Conservation (phyloP, 2,113 vertebrate species). For the Strigops habroptila region DNA sequence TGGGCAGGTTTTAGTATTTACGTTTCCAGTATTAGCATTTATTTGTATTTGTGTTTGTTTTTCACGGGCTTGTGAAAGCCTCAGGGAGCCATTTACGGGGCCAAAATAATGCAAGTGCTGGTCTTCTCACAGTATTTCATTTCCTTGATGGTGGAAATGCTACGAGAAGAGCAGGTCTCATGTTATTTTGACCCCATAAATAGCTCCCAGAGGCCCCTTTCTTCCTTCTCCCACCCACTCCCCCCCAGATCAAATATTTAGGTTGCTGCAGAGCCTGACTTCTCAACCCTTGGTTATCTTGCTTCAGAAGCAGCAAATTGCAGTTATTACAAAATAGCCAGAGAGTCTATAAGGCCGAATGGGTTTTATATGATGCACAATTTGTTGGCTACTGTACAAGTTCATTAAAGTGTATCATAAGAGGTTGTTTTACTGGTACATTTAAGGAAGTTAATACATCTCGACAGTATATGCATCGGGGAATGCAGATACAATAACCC, state of each 20-base stretch:
- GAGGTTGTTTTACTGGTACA: constrained; percentile 68
- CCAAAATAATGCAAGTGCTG: constrained; percentile 66
- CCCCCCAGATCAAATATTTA: constrained; percentile 66
- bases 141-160: constrained; percentile 65
- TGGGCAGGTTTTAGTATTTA: constrained; percentile 62
- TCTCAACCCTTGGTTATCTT: constrained; percentile 64
- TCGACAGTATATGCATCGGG: constrained; percentile 60
- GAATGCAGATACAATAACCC: constrained; percentile 65
- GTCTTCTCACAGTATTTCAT: constrained; percentile 71
- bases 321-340: constrained; percentile 66
- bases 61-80: constrained; percentile 66
- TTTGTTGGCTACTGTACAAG: constrained; percentile 68
- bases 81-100: constrained; percentile 61
- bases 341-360: constrained; percentile 61
- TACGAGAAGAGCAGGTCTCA: constrained; percentile 62
- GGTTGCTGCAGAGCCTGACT: constrained; percentile 62
- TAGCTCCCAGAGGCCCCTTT: constrained; percentile 63
- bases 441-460: constrained; percentile 70
- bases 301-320: constrained; percentile 68
- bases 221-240: constrained; percentile 63
- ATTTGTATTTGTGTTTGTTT: constrained; percentile 71
- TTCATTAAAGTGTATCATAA: constrained; percentile 68
- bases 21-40: constrained; percentile 64
- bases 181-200: constrained; percentile 70
- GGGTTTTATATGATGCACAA: constrained; percentile 64